phyloP scores from a whole-genome alignment of 2,797 vertebrate species.

The Chaetophractus vellerosus region DNA sequence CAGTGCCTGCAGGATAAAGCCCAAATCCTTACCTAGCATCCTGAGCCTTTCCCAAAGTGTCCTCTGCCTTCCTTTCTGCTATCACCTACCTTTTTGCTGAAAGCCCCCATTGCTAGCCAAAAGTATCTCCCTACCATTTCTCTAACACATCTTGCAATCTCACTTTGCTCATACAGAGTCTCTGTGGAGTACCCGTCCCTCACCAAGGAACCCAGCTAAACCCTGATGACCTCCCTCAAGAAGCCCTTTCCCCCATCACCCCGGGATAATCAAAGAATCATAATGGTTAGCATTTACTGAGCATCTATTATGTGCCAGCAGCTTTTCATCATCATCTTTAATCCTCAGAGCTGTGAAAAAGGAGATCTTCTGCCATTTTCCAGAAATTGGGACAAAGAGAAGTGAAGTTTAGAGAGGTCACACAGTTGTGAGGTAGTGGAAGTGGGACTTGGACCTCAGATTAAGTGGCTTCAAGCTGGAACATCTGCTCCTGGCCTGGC shows the following conservation, averaged over 20 bases:
- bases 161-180: background rate
- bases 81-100: background rate
- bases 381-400: background rate
- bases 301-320: rapidly evolving
- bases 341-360: background rate
- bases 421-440: background rate
- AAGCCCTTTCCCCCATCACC: background rate
- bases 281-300: background rate
- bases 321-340: background rate
- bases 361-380: background rate
- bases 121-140: background rate
- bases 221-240: background rate
- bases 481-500: background rate
- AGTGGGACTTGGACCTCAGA: background rate
- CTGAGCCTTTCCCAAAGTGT: background rate
- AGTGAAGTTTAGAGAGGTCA: background rate
- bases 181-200: background rate
- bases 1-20: background rate
- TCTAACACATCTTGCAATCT: background rate
- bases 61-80: background rate
- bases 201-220: background rate
- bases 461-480: background rate
- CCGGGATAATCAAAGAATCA: background rate
- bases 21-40: background rate
- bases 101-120: background rate